A percentile compares a stretch with the other conserved stretches of the same genome.
Evolutionary conservation across 2,113 vertebrate genomes (phyloP).

Genomic region (Erinaceus europaeus): DNA sequence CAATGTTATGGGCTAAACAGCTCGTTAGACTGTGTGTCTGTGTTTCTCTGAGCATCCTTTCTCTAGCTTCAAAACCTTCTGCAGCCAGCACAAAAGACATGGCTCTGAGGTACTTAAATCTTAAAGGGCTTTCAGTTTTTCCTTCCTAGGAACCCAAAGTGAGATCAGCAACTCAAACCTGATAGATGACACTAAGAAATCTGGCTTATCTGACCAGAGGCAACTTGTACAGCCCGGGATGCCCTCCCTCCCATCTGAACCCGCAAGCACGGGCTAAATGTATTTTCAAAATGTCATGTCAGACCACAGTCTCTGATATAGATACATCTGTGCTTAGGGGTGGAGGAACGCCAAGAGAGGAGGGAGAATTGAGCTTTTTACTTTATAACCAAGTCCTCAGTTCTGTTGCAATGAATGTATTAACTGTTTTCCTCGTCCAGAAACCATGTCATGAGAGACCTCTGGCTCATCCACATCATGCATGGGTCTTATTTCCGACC

Average conservation of each 20-base stretch:
- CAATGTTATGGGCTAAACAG: neutral
- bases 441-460: neutral
- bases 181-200: neutral
- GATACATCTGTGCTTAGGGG: neutral
- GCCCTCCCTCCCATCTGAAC: too few species aligned
- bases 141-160: neutral
- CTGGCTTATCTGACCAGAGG: constrained; percentile 81
- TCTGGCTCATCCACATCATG: constrained; percentile 23
- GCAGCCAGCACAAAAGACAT: neutral
- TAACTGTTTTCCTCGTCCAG: constrained; percentile 38
- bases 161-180: neutral
- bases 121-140: neutral
- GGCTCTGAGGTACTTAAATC: neutral
- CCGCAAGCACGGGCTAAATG: too few species aligned
- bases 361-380: neutral
- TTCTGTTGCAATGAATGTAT: constrained; percentile 16
- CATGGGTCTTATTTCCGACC: constrained; percentile 3
- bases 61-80: neutral
- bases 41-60: neutral
- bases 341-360: too few species aligned
- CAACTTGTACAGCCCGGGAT: constrained; percentile 67
- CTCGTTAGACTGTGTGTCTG: neutral
- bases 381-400: neutral
- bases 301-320: neutral
- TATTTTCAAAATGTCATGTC: neutral